Evolutionary conservation across 2,888 invertebrate species (phyloP).

Genomic region (Crepidodera aurea): DNA sequence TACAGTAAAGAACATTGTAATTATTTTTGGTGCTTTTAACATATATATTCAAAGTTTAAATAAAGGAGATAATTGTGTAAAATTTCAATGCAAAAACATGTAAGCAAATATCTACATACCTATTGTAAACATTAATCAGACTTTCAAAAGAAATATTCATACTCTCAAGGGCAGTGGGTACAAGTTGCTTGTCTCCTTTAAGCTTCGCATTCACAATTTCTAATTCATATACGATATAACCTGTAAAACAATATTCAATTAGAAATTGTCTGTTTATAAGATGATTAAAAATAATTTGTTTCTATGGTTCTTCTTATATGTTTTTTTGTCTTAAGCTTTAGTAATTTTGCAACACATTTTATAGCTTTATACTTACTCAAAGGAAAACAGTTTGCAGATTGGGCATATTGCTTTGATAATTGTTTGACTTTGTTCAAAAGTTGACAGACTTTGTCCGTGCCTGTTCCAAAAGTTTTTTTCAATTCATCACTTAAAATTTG

Average conservation of each 20-base stretch:
- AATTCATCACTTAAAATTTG: conserved; percentile 76
- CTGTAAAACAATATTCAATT: conserved; percentile 63
- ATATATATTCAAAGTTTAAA: too few relatives aligned
- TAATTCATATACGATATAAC: conserved; percentile 79
- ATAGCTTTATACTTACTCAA: conserved; percentile 71
- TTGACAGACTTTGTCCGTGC: conserved; percentile 70
- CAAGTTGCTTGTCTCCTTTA: conserved; percentile 75
- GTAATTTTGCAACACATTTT: too few relatives aligned
- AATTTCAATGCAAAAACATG: too few relatives aligned
- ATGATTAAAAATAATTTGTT: too few relatives aligned
- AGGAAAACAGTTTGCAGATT: conserved; percentile 88
- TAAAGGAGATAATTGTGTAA: too few relatives aligned
- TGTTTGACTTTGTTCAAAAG: conserved; percentile 80
- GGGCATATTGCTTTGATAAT: conserved; percentile 79
- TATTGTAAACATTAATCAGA: conserved; percentile 84
- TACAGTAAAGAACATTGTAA: too few relatives aligned
- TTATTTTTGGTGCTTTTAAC: too few relatives aligned
- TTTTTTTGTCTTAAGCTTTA: too few relatives aligned
- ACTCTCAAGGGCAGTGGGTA: conserved; percentile 78
- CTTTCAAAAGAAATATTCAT: conserved; percentile 80
- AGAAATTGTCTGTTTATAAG: too few relatives aligned
- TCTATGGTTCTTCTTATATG: too few relatives aligned
- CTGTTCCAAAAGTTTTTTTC: conserved; percentile 57
- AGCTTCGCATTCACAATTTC: conserved; percentile 81
- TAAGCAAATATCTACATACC: conserved; percentile 60